Evolutionary conservation across 64 coral and sea anemone genomes (phyloP).

Genomic region (Trachythela sp.): DNA sequence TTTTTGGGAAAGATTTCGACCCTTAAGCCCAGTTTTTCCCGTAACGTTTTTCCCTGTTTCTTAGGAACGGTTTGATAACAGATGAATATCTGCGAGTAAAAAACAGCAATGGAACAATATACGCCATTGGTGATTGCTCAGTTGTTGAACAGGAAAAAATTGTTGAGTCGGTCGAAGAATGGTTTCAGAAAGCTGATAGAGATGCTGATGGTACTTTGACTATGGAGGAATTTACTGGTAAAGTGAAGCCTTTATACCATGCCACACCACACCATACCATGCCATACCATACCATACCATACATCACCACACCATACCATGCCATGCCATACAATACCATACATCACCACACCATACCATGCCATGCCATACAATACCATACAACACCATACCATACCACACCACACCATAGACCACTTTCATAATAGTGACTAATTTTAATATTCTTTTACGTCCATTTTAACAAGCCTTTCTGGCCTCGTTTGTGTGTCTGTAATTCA

Average conservation of each 20-base stretch:
- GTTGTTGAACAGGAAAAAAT: constrained; percentile 9
- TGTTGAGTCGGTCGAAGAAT: background rate
- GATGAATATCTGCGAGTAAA: constrained; percentile 10
- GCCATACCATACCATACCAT: too few relatives aligned
- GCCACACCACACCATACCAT: background rate
- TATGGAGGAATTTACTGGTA: constrained; percentile 14
- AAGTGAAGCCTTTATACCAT: background rate
- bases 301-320: too few relatives aligned
- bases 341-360: too few relatives aligned
- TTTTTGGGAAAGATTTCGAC: too few relatives aligned
- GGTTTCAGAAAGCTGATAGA: background rate
- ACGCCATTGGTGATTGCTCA: constrained; percentile 10
- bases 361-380: background rate
- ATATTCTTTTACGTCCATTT: too few relatives aligned
- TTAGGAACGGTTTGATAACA: background rate
- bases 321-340: too few relatives aligned
- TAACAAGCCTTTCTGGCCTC: too few relatives aligned
- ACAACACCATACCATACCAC: background rate
- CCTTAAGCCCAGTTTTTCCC: too few relatives aligned
- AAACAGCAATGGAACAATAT: constrained; percentile 12
- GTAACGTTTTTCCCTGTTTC: too few relatives aligned
- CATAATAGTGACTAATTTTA: too few relatives aligned
- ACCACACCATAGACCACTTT: too few relatives aligned
- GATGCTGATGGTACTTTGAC: background rate
- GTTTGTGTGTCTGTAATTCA: too few relatives aligned